Conservation (phyloP, 1,140 invertebrate genomes). For the Tetramorium simillimum region DNA sequence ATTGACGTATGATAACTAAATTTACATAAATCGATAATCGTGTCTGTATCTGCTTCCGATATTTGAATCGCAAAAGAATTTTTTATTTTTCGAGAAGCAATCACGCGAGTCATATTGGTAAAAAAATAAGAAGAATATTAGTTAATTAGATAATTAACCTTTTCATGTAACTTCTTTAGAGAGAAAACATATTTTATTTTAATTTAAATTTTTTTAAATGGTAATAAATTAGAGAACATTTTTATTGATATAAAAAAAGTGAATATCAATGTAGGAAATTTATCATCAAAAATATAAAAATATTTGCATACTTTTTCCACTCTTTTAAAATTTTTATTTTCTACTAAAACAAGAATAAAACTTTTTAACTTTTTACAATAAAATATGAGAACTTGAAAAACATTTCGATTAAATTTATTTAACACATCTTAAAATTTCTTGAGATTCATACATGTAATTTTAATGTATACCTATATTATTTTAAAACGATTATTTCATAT, state of each 20-base stretch:
- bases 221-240: neutral
- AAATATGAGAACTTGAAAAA: neutral
- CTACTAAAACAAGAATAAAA: neutral
- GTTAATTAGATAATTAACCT: conserved; percentile 27
- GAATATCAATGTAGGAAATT: neutral
- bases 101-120: neutral
- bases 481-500: neutral
- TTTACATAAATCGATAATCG: conserved; percentile 1
- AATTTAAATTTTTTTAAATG: neutral
- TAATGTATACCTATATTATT: neutral
- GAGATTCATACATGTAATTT: neutral
- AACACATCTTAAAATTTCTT: neutral
- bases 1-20: conserved; percentile 9
- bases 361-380: neutral
- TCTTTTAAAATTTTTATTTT: neutral
- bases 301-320: neutral
- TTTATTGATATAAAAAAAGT: neutral
- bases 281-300: neutral
- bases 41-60: conserved; percentile 1
- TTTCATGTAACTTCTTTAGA: neutral
- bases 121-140: neutral
- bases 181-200: neutral
- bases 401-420: neutral
- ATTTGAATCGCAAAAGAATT: neutral
- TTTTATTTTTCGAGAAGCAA: neutral